A percentile compares a stretch with the other conserved stretches of the same genome.
phyloP scores from a whole-genome alignment of 2,797 vertebrate species.

The Propithecus deckenii region DNA sequence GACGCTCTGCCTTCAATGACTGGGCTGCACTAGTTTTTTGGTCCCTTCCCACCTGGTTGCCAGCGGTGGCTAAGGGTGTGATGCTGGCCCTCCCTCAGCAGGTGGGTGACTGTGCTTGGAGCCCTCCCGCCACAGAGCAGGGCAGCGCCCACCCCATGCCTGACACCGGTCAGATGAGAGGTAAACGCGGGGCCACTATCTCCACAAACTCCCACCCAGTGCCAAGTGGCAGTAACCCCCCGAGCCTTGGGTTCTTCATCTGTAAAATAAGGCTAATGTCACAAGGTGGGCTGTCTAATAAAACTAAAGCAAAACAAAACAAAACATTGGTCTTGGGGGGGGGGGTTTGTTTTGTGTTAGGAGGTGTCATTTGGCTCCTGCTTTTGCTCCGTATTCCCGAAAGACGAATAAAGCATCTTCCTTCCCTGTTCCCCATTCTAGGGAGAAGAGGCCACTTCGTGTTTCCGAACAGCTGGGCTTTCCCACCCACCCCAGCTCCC shows the following conservation, averaged over 20 bases:
- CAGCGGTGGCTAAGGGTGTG: neutral
- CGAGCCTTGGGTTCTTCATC: neutral
- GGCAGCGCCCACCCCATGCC: neutral
- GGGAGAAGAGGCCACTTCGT: neutral
- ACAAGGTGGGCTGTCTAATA: neutral
- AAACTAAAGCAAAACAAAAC: neutral
- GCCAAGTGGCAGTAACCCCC: neutral
- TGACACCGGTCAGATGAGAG: rapidly evolving
- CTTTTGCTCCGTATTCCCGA: neutral
- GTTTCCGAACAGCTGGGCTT: neutral
- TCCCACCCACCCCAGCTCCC: neutral
- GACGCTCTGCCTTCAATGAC: neutral
- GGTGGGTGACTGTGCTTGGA: neutral
- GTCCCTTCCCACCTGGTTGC: neutral
- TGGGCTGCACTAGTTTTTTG: no score
- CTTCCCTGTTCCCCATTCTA: neutral
- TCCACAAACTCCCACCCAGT: neutral
- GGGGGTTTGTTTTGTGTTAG: neutral
- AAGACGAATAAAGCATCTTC: neutral
- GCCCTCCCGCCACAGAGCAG: neutral
- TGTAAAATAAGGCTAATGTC: neutral
- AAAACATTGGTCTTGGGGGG: neutral
- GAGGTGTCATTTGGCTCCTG: neutral
- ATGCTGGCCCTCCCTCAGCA: rapidly evolving
- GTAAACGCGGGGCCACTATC: neutral